Conservation (phyloP, 2,113 vertebrate genomes). For the Bothrops jararaca region DNA sequence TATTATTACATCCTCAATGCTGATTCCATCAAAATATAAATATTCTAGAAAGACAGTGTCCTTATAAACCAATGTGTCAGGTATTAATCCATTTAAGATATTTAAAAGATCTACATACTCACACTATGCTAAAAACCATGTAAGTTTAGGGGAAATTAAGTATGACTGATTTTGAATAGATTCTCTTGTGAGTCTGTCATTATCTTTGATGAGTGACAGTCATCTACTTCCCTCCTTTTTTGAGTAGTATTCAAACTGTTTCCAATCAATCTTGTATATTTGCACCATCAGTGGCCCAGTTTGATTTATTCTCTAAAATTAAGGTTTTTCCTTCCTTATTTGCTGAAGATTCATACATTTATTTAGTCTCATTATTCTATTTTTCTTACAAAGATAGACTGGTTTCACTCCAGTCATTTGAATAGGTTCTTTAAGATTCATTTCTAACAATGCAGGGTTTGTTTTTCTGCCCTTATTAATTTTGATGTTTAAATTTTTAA, state of each 20-base stretch:
- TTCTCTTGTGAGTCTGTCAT: not conserved
- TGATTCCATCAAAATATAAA: not conserved
- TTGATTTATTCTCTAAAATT: not conserved
- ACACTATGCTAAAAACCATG: not conserved
- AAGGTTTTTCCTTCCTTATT: not conserved
- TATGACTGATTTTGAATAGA: not conserved
- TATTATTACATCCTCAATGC: not conserved
- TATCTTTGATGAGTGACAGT: not conserved
- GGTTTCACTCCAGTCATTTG: not conserved
- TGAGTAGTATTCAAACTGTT: not conserved
- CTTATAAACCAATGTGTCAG: not conserved
- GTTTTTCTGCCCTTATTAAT: not conserved
- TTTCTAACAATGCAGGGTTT: not conserved
- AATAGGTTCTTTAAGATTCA: not conserved
- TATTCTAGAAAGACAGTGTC: not conserved
- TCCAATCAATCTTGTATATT: not conserved
- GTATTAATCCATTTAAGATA: not conserved
- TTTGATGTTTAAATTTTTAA: not conserved
- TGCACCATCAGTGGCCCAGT: not conserved
- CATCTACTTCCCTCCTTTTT: not conserved
- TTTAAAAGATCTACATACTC: not conserved
- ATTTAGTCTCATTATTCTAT: not conserved
- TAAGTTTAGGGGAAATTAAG: not conserved
- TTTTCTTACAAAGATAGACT: not conserved
- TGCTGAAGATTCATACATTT: not conserved